Percentiles rank a stretch among this genome's conserved stretches.
phyloP scores from a whole-genome alignment of 2,888 invertebrate genomes.

The Mongoloraphidia duomilia region DNA sequence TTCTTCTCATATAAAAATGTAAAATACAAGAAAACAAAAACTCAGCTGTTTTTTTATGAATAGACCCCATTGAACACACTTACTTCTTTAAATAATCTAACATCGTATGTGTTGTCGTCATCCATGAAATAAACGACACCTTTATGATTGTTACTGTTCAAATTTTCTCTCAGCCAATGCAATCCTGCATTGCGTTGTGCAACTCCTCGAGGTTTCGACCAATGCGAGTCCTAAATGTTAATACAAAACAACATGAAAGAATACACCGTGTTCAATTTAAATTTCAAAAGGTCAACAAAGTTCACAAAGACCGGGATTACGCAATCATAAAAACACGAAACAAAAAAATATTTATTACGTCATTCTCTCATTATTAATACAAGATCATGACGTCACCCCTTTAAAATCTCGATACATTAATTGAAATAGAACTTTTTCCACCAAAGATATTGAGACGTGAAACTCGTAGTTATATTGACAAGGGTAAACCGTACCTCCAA shows the following conservation, averaged over 20 bases:
- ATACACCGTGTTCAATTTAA: not conserved
- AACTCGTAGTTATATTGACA: too few species aligned
- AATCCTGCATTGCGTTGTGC: slow-evolving; percentile 80
- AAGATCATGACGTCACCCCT: too few species aligned
- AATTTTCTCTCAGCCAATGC: slow-evolving; percentile 59
- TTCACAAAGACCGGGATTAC: too few species aligned
- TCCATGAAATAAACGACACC: slow-evolving; percentile 91
- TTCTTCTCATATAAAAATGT: not conserved
- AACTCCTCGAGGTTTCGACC: slow-evolving; percentile 76
- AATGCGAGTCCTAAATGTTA: slow-evolving; percentile 42
- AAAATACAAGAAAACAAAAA: slow-evolving; percentile 2
- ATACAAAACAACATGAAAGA: slow-evolving; percentile 15
- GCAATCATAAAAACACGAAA: too few species aligned
- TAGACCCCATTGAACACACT: slow-evolving; percentile 3
- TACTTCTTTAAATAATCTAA: slow-evolving; percentile 82
- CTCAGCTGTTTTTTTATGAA: not conserved
- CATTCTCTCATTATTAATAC: too few species aligned
- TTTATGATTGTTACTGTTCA: slow-evolving; percentile 35
- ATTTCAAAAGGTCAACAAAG: not conserved
- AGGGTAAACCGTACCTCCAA: too few species aligned
- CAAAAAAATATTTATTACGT: too few species aligned
- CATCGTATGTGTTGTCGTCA: slow-evolving; percentile 88
- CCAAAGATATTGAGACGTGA: too few species aligned
- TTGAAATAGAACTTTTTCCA: too few species aligned
- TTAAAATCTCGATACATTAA: too few species aligned